Evolutionary conservation across 2,888 invertebrate species (phyloP), one percentile per base, ranked within the genome.

Genomic region (Trissolcus brochymenae): DNA sequence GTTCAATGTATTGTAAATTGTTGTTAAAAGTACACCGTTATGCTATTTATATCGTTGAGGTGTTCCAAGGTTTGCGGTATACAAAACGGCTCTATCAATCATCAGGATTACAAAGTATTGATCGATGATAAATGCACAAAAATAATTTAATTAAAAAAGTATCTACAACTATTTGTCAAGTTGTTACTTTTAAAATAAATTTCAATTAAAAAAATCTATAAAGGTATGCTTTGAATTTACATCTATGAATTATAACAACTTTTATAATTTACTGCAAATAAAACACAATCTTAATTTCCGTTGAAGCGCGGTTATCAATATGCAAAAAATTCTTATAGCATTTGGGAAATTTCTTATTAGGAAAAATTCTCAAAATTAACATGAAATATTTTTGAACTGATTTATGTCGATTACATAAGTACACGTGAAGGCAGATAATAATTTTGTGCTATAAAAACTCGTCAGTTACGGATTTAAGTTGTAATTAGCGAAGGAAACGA

Each of bases 41-140:
- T 64, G 64, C 46, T 64, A 71, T 62, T 71, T 71, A 53, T 54
- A 71, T 46, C 57, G 57, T 64, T 59, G 51, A 57, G 64, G 53
- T 56, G 62, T 17, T 14, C 55, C 71, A 71, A 71, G 71, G 71
- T 53, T 29, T 29, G 29, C 29, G 4, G 29, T 29, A 29, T 7
- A 29, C 29, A 29, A 29, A 29, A 29, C 29, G 29, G 29, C 59
- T 59, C 59, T 46, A 72, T 71, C 56, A 71, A 71, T 72, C 59
- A 72, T 11, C 21, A 54, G 29, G 14, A 29, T 29, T n/a, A n/a
- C n/a, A 65, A 46, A 51, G 51, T 19, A 13, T 60, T 43, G 43
- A 21, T 50, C 35, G 40, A 7, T 29, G 7, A 29, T 29, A 29
- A 29, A 70, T 70, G 19, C 19, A 19, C 2, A 19, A 1, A 19